Evolutionary conservation across 1,140 invertebrate species (phyloP).

Genomic region (Drosophila ambigua): DNA sequence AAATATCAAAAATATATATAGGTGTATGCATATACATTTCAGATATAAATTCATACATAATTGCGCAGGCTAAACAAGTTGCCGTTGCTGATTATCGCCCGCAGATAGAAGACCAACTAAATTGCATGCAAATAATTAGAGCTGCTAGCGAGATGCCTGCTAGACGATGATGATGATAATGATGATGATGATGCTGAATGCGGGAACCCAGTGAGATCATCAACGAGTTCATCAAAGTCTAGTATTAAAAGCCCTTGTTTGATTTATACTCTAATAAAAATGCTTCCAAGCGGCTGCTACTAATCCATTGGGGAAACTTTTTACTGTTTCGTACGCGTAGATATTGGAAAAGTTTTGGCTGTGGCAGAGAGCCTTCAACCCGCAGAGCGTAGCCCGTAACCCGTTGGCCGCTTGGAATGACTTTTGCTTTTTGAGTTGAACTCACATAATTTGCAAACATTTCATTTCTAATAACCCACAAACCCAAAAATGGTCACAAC

Average conservation of each 20-base stretch:
- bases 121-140: slow-evolving; percentile 42
- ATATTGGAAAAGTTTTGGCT: slow-evolving; percentile 52
- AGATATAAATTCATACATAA: slow-evolving; percentile 50
- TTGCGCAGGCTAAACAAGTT: slow-evolving; percentile 56
- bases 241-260: background rate
- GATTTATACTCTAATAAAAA: slow-evolving; percentile 18
- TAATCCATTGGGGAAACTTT: slow-evolving; percentile 1
- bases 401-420: slow-evolving; percentile 33
- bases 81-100: slow-evolving; percentile 36
- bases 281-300: background rate
- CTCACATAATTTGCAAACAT: slow-evolving; percentile 72
- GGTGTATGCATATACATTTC: slow-evolving; percentile 35
- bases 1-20: slow-evolving; percentile 59
- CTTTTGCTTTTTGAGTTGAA: slow-evolving; percentile 55
- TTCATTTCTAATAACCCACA: slow-evolving; percentile 48
- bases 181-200: no score
- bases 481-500: slow-evolving; percentile 64
- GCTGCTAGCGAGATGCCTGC: slow-evolving; percentile 30
- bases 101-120: slow-evolving; percentile 35
- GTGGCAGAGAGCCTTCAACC: slow-evolving; percentile 36
- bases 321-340: slow-evolving; percentile 13
- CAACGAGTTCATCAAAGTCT: slow-evolving; percentile 29
- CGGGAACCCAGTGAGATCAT: slow-evolving; percentile 23
- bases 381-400: slow-evolving; percentile 17
- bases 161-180: slow-evolving; percentile 17